Evolutionary conservation across 2,888 invertebrate species (phyloP).

Genomic region (Marasmarcha lunaedactyla): DNA sequence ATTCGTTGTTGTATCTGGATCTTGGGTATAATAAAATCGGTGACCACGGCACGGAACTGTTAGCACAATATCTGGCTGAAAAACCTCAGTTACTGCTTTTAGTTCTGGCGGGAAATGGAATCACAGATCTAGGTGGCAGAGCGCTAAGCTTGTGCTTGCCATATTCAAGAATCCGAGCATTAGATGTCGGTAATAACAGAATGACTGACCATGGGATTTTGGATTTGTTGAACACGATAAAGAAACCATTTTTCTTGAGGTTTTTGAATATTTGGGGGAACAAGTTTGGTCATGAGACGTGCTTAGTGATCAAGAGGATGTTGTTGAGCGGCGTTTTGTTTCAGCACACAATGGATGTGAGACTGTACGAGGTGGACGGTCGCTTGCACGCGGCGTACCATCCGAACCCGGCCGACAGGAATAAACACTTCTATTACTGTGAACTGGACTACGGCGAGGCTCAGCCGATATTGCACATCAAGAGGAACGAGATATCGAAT

Average conservation of each 20-base stretch:
- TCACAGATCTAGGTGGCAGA: slow-evolving; percentile 68
- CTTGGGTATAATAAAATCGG: slow-evolving; percentile 72
- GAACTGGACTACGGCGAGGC: slow-evolving; percentile 54
- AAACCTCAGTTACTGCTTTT: slow-evolving; percentile 59
- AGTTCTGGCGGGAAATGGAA: slow-evolving; percentile 68
- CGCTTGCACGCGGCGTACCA: slow-evolving; percentile 42
- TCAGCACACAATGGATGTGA: slow-evolving; percentile 47
- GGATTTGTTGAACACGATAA: slow-evolving; percentile 65
- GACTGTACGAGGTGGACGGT: slow-evolving; percentile 41
- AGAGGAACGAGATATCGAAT: slow-evolving; percentile 30
- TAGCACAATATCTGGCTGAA: slow-evolving; percentile 64
- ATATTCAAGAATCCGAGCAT: slow-evolving; percentile 64
- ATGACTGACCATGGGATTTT: slow-evolving; percentile 63
- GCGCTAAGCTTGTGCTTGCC: slow-evolving; percentile 67
- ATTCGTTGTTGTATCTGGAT: slow-evolving; percentile 67
- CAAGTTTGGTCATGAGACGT: slow-evolving; percentile 42
- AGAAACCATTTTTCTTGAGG: slow-evolving; percentile 53
- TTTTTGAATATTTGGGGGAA: slow-evolving; percentile 59
- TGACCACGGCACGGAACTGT: slow-evolving; percentile 65
- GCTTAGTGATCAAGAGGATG: slow-evolving; percentile 46
- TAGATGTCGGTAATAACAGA: slow-evolving; percentile 70
- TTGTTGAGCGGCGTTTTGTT: slow-evolving; percentile 35
- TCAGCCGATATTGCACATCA: slow-evolving; percentile 48
- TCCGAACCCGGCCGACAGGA: slow-evolving; percentile 51
- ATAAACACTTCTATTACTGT: slow-evolving; percentile 67